phyloP scores from a whole-genome alignment of 2,888 invertebrate species.

The Troides helena region DNA sequence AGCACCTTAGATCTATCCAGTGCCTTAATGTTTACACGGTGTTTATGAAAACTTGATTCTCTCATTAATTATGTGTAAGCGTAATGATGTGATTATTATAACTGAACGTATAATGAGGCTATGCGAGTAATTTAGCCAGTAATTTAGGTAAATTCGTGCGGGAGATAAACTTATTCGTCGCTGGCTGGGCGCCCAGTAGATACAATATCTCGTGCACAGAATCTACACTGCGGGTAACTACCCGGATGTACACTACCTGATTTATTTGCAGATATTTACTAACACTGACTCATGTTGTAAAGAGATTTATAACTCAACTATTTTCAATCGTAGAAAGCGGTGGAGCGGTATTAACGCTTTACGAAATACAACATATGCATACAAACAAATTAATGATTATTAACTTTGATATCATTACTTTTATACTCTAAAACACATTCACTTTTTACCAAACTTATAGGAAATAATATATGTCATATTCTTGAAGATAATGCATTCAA shows the following conservation, averaged over 20 bases:
- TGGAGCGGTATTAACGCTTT: neutral
- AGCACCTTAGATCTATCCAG: no score
- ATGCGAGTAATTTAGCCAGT: conserved; percentile 6
- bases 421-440: neutral
- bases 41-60: neutral
- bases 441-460: neutral
- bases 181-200: conserved; percentile 24
- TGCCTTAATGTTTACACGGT: neutral
- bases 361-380: neutral
- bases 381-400: neutral
- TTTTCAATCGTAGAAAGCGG: conserved; percentile 13
- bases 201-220: conserved; percentile 25
- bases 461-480: neutral
- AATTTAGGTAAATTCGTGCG: conserved; percentile 22
- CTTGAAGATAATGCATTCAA: neutral
- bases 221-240: conserved; percentile 29
- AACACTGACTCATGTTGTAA: conserved; percentile 21
- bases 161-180: conserved; percentile 15
- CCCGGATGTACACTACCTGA: conserved; percentile 51
- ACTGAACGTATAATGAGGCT: neutral
- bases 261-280: conserved; percentile 63
- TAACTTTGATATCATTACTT: neutral
- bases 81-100: neutral
- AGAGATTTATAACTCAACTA: conserved; percentile 36
- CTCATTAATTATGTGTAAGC: neutral